These are phyloP conservation scores for Caenorhabditis panamensis DNA, from an alignment of 2,888 invertebrate genomes.

Conservation along the genomic window DNA sequence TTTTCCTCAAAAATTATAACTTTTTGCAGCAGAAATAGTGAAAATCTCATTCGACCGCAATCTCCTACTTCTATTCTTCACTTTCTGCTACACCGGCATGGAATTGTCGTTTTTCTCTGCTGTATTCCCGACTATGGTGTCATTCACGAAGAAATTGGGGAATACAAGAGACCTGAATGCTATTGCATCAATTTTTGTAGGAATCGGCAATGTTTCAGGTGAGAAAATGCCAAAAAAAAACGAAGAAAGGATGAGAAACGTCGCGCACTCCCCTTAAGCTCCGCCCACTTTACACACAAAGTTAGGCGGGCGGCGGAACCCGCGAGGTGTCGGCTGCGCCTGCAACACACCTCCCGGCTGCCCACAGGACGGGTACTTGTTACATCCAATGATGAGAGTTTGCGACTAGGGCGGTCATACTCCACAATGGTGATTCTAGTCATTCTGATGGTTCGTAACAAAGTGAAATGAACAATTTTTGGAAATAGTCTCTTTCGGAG, in stretches of 20 bases:
- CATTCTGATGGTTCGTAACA: conserved; percentile 57
- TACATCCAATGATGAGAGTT: conserved; percentile 58
- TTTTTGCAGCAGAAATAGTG: conserved; percentile 52
- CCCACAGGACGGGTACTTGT: conserved; percentile 27
- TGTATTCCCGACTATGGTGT: conserved; percentile 59
- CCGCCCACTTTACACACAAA: conserved; percentile 45
- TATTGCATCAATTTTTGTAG: conserved; percentile 42
- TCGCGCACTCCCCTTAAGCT: conserved; percentile 3
- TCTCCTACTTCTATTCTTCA: conserved; percentile 43
- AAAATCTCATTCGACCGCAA: conserved; percentile 53
- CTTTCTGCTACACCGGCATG: conserved; percentile 54
- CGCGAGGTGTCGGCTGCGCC: conserved; percentile 53
- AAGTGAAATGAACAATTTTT: conserved; percentile 11
- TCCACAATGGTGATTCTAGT: conserved; percentile 61
- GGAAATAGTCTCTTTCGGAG: conserved; percentile 13
- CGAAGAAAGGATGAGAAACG: no score
- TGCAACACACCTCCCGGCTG: not conserved
- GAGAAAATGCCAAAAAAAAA: conserved; percentile 7
- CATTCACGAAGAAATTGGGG: conserved; percentile 50
- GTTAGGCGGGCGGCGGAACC: conserved; percentile 36
- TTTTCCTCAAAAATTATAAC: not conserved
- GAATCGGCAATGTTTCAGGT: conserved; percentile 55
- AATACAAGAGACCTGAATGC: conserved; percentile 57
- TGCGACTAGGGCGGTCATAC: conserved; percentile 68
- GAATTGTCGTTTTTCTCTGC: conserved; percentile 50